Conservation (phyloP, 35 echinoderm and acorn worm species). For the Stichopus chloronotus region DNA sequence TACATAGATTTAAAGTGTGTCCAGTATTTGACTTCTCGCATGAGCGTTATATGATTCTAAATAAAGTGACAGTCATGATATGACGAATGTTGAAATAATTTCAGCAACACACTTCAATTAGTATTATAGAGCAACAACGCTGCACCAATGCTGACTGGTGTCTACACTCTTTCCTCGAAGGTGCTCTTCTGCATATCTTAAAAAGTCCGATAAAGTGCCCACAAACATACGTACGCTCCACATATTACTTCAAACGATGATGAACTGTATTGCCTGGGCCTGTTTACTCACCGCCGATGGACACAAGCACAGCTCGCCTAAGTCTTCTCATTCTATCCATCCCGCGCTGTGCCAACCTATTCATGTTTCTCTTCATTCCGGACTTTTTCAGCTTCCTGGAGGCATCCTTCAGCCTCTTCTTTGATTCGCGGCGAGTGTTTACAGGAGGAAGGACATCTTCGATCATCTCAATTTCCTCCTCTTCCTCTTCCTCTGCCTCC, state of each 20-base stretch:
- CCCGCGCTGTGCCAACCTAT: neutral
- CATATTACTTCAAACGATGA: neutral
- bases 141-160: neutral
- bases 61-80: too few species aligned
- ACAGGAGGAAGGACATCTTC: neutral
- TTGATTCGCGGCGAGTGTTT: neutral
- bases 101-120: too few species aligned
- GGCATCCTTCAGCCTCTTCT: neutral
- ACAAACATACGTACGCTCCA: too few species aligned
- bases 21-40: too few species aligned
- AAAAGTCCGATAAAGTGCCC: too few species aligned
- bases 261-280: neutral
- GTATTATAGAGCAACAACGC: too few species aligned
- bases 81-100: too few species aligned
- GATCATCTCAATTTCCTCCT: neutral
- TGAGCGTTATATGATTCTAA: too few species aligned
- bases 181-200: neutral
- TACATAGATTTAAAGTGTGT: too few species aligned
- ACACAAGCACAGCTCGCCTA: slow-evolving; percentile 3
- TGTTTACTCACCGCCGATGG: neutral
- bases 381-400: neutral
- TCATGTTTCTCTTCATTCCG: neutral
- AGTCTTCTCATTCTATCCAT: neutral
- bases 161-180: neutral
- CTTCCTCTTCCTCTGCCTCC: slow-evolving; percentile 8